Evolutionary conservation across 2,797 vertebrate species (phyloP).

Genomic region (Huso huso): DNA sequence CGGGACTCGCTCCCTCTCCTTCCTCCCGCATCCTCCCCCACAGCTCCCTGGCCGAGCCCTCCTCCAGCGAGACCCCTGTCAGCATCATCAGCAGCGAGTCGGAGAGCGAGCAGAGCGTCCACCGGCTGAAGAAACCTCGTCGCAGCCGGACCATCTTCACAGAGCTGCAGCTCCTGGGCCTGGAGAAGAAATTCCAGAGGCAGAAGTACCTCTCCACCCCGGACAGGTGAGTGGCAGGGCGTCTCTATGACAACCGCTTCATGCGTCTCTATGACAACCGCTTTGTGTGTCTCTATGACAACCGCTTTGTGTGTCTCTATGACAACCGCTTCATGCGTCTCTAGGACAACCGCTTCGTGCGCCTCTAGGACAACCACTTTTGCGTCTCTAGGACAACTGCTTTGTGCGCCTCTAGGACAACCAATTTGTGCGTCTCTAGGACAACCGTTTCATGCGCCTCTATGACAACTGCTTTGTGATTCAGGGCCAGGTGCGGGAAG

Average conservation of each 20-base stretch:
- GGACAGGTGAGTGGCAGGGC: constrained; percentile 70
- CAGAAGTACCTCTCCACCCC: constrained; percentile 97
- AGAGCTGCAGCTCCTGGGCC: constrained; percentile 91
- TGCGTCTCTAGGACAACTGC: too few relatives aligned
- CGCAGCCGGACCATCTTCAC: constrained; percentile 97
- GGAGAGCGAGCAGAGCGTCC: constrained; percentile 69
- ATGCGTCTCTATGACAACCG: too few relatives aligned
- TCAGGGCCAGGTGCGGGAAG: too few relatives aligned
- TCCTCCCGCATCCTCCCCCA: constrained; percentile 42
- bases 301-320: too few relatives aligned
- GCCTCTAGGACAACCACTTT: too few relatives aligned
- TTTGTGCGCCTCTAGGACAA: too few relatives aligned
- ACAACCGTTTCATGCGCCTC: too few relatives aligned
- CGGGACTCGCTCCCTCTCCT: constrained; percentile 42
- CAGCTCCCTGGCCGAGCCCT: constrained; percentile 32
- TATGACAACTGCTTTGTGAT: too few relatives aligned
- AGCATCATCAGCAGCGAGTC: constrained; percentile 82
- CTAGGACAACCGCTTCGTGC: too few relatives aligned
- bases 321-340: too few relatives aligned
- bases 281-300: too few relatives aligned
- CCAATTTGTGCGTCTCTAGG: too few relatives aligned
- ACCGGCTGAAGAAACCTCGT: constrained; percentile 81
- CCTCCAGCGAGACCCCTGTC: constrained; percentile 56
- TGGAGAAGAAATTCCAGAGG: constrained; percentile 98
- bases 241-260: not conserved